Evolutionary conservation across 2,797 vertebrate genomes (phyloP), one percentile per base, ranked within the genome.

Genomic region (Cyprinella venusta): DNA sequence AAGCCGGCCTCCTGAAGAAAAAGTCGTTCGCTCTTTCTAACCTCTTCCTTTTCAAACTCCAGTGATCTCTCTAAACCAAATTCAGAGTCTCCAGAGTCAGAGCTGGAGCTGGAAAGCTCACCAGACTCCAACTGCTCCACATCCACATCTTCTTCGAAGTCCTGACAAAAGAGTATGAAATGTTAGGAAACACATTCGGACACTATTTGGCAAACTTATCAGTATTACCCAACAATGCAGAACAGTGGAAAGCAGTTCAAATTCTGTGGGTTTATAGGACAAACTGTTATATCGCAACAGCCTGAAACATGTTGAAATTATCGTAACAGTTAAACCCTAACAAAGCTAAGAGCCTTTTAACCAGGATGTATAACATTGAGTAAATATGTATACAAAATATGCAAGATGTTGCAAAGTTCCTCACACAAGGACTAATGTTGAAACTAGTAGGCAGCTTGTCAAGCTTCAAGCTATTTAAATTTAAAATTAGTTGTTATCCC

Each of bases 71-170:
- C 95, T 1, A 87, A 88, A 50, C 6, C 90, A 79, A 16, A 91
- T 36, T 88, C 80, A 0, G 87, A 89, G 74, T 89, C 85, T 40
- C 76, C 86, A 0, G 86, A 81, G 8, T 89, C 88, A 15, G 87
- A 87, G 54, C 67, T 85, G 0, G 95, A 93, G 61, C 94, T 95
- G 40, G 93, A 93, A 24, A 96, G 91, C 76, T 95, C 94, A 1
- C 94, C 95, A 0, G 94, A 94, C 85, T 96, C 95, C 0, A 95
- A 90, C 89, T 94, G 93, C 84, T 96, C 95, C 78, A 95, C 95
- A 6, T 96, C 95, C 38, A 95, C 94, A 0, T 95, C 94, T 77
- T 95, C 94, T 63, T 95, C 95, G 0, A 91, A 91, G 71, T 92
- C 92, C 94, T 95, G 89, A 18, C 6, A 16, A 26, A 5, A 81